phyloP scores from a whole-genome alignment of 2,888 invertebrate species.

The Calephelis perditalis region DNA sequence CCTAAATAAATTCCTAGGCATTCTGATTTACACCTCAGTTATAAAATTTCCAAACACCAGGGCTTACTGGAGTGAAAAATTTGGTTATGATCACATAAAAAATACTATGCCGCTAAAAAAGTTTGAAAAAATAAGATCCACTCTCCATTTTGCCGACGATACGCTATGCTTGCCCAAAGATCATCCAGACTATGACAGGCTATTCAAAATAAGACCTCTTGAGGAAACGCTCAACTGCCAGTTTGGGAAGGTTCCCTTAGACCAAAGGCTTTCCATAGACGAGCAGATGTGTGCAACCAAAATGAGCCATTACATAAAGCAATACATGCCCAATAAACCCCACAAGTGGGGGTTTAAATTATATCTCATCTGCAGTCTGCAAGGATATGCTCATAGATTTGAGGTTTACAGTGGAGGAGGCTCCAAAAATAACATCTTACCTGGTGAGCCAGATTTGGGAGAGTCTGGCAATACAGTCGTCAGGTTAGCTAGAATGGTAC shows the following conservation, averaged over 20 bases:
- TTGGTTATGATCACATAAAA: constrained; percentile 38
- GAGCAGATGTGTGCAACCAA: constrained; percentile 41
- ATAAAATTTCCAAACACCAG: constrained; percentile 36
- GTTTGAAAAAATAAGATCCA: constrained; percentile 36
- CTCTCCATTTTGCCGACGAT: constrained; percentile 15
- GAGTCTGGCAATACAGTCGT: constrained; percentile 36
- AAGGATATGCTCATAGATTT: constrained; percentile 24
- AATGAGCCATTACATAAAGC: constrained; percentile 37
- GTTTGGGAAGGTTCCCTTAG: too few relatives aligned
- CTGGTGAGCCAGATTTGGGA: constrained; percentile 38
- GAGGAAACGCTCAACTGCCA: too few relatives aligned
- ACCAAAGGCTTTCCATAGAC: constrained; percentile 29
- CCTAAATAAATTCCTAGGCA: constrained; percentile 32
- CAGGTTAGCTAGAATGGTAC: constrained; percentile 34
- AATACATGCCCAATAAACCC: constrained; percentile 36
- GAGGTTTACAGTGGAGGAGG: constrained; percentile 25
- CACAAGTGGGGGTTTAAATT: too few relatives aligned
- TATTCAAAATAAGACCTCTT: too few relatives aligned
- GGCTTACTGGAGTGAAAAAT: constrained; percentile 36
- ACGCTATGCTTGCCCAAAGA: constrained; percentile 32
- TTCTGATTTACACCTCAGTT: constrained; percentile 31
- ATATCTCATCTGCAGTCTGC: not conserved
- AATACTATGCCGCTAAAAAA: constrained; percentile 36
- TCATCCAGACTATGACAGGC: constrained; percentile 24
- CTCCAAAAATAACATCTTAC: constrained; percentile 32